Percentiles rank a stretch among this genome's conserved stretches.
Conservation (phyloP, 2,797 vertebrate species). For the Neoniphon sammara region DNA sequence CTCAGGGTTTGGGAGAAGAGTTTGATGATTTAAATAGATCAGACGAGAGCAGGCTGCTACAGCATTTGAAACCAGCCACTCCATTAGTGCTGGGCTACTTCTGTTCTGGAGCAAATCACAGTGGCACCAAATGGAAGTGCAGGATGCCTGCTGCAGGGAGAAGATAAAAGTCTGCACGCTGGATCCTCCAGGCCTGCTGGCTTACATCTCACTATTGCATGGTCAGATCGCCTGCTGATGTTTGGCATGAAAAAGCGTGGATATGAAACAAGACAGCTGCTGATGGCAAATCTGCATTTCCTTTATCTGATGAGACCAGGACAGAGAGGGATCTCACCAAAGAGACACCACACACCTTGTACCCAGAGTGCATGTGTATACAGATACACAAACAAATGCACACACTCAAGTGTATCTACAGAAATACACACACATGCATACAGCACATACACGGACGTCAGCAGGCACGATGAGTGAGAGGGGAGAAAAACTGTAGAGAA, state of each 20-base stretch:
- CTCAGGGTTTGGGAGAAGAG: slow-evolving; percentile 40
- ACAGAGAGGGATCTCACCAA: slow-evolving; percentile 26
- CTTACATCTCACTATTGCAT: slow-evolving; percentile 35
- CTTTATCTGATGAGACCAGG: slow-evolving; percentile 41
- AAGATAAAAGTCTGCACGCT: slow-evolving; percentile 66
- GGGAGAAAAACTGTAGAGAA: slow-evolving; percentile 45
- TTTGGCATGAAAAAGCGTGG: slow-evolving; percentile 45
- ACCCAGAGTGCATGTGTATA: neutral
- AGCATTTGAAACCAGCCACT: slow-evolving; percentile 45
- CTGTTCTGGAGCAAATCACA: slow-evolving; percentile 73
- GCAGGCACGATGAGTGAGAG: slow-evolving; percentile 37
- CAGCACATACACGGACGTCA: slow-evolving; percentile 34
- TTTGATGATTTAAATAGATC: slow-evolving; percentile 48
- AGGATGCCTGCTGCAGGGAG: slow-evolving; percentile 59
- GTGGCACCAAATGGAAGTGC: slow-evolving; percentile 56
- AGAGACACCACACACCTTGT: slow-evolving; percentile 21
- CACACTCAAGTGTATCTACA: slow-evolving; percentile 24
- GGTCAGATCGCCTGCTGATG: slow-evolving; percentile 37
- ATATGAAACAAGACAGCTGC: slow-evolving; percentile 35
- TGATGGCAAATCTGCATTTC: slow-evolving; percentile 39
- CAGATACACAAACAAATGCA: slow-evolving; percentile 26
- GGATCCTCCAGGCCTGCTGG: slow-evolving; percentile 39
- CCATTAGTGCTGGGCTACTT: slow-evolving; percentile 38
- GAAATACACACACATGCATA: slow-evolving; percentile 4
- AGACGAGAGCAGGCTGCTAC: slow-evolving; percentile 36